Conservation (phyloP, 2,888 invertebrate genomes). For the Synergus itoensis region DNA sequence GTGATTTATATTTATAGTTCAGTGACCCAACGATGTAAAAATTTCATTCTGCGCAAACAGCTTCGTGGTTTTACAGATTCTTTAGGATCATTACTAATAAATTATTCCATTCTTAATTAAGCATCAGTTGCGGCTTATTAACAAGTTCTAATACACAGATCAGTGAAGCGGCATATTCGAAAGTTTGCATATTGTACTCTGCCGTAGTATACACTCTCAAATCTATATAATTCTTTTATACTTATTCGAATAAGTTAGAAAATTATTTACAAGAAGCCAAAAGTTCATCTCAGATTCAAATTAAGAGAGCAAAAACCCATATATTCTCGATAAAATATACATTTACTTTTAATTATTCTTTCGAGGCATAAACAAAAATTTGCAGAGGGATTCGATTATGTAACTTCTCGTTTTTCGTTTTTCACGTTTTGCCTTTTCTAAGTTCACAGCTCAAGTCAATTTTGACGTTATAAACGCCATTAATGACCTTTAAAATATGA, state of each 20-base stretch:
- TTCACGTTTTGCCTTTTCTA: no score
- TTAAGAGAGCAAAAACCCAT: no score
- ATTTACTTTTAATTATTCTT: no score
- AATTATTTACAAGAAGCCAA: not conserved
- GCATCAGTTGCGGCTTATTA: not conserved
- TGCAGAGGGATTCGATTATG: no score
- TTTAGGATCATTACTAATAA: not conserved
- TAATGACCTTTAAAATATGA: no score
- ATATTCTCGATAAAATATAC: no score
- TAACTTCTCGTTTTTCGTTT: no score
- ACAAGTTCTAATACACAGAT: not conserved
- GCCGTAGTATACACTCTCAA: not conserved
- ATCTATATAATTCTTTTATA: not conserved
- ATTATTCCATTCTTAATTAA: not conserved
- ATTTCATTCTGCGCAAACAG: not conserved
- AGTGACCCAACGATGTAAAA: constrained; percentile 52
- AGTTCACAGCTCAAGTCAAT: no score
- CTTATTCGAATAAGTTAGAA: not conserved
- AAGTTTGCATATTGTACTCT: not conserved
- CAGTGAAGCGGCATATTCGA: not conserved
- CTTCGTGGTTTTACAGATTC: not conserved
- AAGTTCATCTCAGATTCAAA: not conserved
- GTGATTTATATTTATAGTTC: constrained; percentile 58
- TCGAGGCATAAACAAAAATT: no score
- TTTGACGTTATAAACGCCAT: no score